Evolutionary conservation across 2,797 vertebrate genomes (phyloP).

Genomic region (Furcifer pardalis): DNA sequence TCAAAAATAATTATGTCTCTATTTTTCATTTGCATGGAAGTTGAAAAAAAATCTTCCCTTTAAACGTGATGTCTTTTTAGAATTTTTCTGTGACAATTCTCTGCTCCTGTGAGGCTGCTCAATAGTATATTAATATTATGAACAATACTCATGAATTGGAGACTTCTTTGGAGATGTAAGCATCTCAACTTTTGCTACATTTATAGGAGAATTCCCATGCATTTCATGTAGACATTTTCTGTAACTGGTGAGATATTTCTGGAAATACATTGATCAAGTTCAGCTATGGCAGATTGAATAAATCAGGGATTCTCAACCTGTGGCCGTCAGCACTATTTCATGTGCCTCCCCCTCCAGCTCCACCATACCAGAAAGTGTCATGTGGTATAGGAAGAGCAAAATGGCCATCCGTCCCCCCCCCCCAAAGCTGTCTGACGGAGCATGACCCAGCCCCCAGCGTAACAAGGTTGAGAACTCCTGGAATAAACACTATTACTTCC

Average conservation of each 20-base stretch:
- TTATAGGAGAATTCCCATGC: not conserved
- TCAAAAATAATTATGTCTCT: slow-evolving; percentile 24
- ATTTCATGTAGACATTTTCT: not conserved
- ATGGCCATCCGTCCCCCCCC: too few species aligned
- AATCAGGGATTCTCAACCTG: not conserved
- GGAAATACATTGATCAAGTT: not conserved
- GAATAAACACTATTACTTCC: too few species aligned
- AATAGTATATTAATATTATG: slow-evolving; percentile 5
- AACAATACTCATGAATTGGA: not conserved
- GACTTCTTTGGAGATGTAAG: not conserved
- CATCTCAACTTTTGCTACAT: not conserved
- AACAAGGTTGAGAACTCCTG: too few species aligned
- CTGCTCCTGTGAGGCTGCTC: not conserved
- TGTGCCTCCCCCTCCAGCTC: too few species aligned
- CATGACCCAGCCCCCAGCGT: too few species aligned
- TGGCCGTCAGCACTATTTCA: too few species aligned
- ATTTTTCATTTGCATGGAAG: slow-evolving; percentile 13
- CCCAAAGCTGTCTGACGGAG: too few species aligned
- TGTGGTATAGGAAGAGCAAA: too few species aligned
- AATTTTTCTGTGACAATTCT: not conserved
- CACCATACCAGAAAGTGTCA: too few species aligned
- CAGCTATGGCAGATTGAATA: not conserved
- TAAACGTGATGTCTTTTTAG: slow-evolving; percentile 9
- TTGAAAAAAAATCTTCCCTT: slow-evolving; percentile 19
- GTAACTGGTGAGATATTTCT: not conserved